Conservation (phyloP, 2,797 vertebrate genomes). For the Myotis pilosus region DNA sequence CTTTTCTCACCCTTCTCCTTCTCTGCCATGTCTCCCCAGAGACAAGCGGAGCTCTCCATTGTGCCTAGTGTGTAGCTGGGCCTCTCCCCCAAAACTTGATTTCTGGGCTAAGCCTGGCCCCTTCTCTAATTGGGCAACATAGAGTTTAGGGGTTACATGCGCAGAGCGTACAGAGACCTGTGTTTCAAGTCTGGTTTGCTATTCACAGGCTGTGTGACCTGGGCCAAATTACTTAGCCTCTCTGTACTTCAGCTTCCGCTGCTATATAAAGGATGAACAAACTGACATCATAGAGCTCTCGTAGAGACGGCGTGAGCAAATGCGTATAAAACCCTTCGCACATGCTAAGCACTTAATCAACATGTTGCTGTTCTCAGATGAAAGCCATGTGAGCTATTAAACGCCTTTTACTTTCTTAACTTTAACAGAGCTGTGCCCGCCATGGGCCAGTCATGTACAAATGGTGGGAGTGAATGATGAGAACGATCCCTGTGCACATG, state of each 20-base stretch:
- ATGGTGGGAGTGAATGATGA: neutral
- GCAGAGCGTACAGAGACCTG: neutral
- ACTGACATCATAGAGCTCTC: neutral
- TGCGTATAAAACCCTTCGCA: accelerated
- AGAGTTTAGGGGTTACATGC: neutral
- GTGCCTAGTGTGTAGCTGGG: neutral
- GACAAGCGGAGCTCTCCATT: neutral
- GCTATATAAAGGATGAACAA: neutral
- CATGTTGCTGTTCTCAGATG: neutral
- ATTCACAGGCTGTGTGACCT: neutral
- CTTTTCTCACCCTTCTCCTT: neutral
- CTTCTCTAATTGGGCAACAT: neutral
- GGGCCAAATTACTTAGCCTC: neutral
- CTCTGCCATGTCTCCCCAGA: neutral
- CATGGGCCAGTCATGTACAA: neutral
- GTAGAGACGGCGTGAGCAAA: neutral
- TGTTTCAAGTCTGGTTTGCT: neutral
- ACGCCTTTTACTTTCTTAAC: neutral
- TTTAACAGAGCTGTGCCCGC: neutral
- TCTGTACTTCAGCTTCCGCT: neutral
- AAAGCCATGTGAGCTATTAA: neutral
- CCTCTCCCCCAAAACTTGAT: neutral
- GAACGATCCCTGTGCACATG: neutral
- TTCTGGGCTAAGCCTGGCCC: neutral
- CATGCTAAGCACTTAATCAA: neutral